Conservation (phyloP, 1,140 invertebrate genomes). For the Drosophila navojoa region DNA sequence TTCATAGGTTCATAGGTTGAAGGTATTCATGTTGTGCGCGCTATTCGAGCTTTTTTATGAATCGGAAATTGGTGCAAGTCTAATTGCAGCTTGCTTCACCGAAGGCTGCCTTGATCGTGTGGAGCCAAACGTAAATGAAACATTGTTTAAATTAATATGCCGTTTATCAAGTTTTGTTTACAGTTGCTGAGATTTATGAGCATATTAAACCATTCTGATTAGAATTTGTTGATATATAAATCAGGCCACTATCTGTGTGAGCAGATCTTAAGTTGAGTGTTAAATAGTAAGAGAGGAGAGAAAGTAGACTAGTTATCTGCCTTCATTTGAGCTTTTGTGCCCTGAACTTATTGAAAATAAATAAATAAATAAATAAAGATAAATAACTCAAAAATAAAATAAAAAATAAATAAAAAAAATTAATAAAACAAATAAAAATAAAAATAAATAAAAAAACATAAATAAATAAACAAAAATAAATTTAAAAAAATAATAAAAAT, state of each 20-base stretch:
- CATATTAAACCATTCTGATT: not conserved
- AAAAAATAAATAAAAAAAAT: no score
- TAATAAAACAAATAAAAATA: no score
- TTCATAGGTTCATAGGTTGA: not conserved
- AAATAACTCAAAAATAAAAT: no score
- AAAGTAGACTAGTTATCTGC: no score
- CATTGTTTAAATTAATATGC: not conserved
- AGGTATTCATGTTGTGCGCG: not conserved
- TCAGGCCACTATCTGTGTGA: constrained; percentile 1
- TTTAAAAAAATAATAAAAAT: no score
- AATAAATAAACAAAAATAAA: no score
- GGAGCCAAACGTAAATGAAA: not conserved
- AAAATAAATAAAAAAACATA: no score
- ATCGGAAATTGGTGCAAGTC: constrained; percentile 26
- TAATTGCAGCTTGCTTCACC: constrained; percentile 24
- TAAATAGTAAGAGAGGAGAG: no score
- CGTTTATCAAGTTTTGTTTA: constrained; percentile 8
- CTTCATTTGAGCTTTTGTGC: no score
- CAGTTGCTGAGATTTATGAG: not conserved
- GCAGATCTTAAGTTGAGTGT: no score
- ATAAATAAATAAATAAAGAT: no score
- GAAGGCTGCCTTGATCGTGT: not conserved
- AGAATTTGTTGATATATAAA: constrained; percentile 15
- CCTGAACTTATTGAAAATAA: no score
- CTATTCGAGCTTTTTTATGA: not conserved